Conservation (phyloP, 2,797 vertebrate genomes). For the Pipistrellus kuhlii region DNA sequence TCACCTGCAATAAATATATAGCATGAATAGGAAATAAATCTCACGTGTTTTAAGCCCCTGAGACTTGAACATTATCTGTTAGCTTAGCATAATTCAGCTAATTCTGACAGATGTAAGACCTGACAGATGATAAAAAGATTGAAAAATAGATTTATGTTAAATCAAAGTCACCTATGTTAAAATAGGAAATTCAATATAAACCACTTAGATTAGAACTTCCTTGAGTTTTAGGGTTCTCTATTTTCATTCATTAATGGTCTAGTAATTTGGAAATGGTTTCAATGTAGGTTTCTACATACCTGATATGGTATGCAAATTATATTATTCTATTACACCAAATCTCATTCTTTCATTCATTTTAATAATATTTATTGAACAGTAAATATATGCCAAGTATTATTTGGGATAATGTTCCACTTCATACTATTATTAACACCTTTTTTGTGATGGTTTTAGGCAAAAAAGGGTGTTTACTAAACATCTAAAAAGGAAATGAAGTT, state of each 20-base stretch:
- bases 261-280: constrained; percentile 44
- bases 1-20: not conserved
- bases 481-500: not conserved
- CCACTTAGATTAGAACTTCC: constrained; percentile 45
- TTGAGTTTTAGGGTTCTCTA: not conserved
- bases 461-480: not conserved
- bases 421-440: constrained; percentile 32
- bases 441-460: not conserved
- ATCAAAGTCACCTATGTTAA: constrained; percentile 27
- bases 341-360: not conserved
- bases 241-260: constrained; percentile 38
- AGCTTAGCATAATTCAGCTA: constrained; percentile 14
- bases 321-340: constrained; percentile 6
- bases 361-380: constrained; percentile 47
- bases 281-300: not conserved
- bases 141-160: constrained; percentile 37
- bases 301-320: not conserved
- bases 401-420: constrained; percentile 27
- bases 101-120: constrained; percentile 21
- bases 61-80: constrained; percentile 12
- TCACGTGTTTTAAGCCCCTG: not conserved
- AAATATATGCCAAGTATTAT: not conserved
- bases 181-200: constrained; percentile 38
- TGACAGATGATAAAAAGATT: constrained; percentile 54
- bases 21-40: not conserved